These are phyloP conservation scores for pig (Sus scrofa) DNA, from an alignment of 2,113 vertebrate species.

Conservation along the genomic window DNA sequence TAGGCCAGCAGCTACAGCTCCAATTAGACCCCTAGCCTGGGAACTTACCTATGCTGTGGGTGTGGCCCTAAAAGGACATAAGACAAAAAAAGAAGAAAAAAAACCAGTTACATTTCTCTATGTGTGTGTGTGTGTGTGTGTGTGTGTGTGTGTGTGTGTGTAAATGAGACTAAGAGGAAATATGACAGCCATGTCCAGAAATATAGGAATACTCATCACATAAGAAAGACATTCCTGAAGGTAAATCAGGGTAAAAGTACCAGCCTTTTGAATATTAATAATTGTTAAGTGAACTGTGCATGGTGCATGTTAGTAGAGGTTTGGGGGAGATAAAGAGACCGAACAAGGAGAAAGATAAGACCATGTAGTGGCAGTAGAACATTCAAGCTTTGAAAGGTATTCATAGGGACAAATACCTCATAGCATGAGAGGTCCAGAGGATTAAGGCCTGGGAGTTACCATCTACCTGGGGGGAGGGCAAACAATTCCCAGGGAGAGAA, in stretches of 20 bases:
- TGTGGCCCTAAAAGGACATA: too few relatives aligned
- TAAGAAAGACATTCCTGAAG: neutral
- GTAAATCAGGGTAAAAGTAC: neutral
- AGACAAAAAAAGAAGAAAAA: too few relatives aligned
- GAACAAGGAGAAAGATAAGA: neutral
- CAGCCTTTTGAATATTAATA: neutral
- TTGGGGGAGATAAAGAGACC: neutral
- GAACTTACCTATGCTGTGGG: too few relatives aligned
- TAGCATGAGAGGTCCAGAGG: neutral
- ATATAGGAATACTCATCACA: neutral
- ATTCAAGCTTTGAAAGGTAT: neutral
- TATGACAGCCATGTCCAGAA: neutral
- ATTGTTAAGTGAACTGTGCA: neutral
- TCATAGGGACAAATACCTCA: neutral
- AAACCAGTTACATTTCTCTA: too few relatives aligned
- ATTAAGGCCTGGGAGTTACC: neutral
- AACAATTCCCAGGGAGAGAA: neutral
- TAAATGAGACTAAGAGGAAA: neutral
- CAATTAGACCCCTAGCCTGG: too few relatives aligned
- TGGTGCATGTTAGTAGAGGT: neutral
- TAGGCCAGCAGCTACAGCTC: too few relatives aligned
- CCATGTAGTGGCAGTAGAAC: neutral
- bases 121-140: too few relatives aligned
- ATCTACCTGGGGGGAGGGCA: neutral
- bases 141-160: neutral